These are phyloP conservation scores for Orthonychiurus folsomi DNA, from an alignment of 2,888 invertebrate genomes.

Conservation along the genomic window DNA sequence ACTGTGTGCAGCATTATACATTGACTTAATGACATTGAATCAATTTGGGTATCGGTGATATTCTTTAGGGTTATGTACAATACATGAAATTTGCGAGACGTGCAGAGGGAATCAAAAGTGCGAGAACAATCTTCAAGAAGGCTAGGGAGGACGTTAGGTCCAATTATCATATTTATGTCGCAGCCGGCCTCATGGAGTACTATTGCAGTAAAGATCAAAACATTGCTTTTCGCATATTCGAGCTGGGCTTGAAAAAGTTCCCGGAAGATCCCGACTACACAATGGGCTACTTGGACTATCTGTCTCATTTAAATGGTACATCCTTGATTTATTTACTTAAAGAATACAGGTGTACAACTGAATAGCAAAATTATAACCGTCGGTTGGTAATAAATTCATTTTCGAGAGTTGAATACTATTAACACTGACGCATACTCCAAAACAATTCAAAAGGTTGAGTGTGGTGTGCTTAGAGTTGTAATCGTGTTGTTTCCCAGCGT, in stretches of 20 bases:
- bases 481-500: too few species aligned
- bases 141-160: constrained; percentile 79
- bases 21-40: background rate
- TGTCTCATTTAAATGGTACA: constrained; percentile 88
- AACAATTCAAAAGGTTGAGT: too few species aligned
- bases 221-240: constrained; percentile 92
- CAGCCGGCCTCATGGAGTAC: constrained; percentile 97
- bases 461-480: too few species aligned
- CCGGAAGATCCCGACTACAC: constrained; percentile 91
- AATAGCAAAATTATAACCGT: too few species aligned
- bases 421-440: too few species aligned
- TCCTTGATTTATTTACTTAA: too few species aligned
- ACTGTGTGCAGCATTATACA: too few species aligned
- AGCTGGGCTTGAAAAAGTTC: constrained; percentile 93
- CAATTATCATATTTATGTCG: constrained; percentile 88
- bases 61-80: constrained; percentile 77
- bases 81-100: constrained; percentile 98
- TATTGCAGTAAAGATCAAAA: constrained; percentile 97
- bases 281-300: constrained; percentile 89
- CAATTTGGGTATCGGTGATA: background rate
- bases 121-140: constrained; percentile 85
- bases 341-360: too few species aligned
- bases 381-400: too few species aligned
- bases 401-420: too few species aligned
- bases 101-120: constrained; percentile 96